Conservation (phyloP, 2,797 vertebrate genomes). For the Tangara arthus region DNA sequence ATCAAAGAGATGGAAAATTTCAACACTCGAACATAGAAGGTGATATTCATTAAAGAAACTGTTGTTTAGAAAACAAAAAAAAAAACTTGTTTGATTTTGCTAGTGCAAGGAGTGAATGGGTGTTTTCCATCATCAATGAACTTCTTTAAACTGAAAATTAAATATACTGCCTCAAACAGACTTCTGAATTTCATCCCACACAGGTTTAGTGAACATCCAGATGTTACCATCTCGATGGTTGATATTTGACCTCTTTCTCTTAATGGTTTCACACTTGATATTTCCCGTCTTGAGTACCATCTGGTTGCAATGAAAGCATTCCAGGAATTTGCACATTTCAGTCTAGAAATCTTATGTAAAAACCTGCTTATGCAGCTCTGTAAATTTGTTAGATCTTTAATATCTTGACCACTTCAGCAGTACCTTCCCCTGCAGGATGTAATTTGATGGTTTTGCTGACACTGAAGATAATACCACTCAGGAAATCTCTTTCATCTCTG, state of each 20-base stretch:
- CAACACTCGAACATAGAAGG: not conserved
- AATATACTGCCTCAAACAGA: not conserved
- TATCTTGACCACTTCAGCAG: not conserved
- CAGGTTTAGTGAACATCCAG: not conserved
- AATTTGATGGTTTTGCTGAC: not conserved
- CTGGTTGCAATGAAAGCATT: constrained; percentile 38
- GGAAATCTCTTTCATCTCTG: not conserved
- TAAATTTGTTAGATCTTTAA: not conserved
- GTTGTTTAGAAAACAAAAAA: not conserved
- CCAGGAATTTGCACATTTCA: not conserved
- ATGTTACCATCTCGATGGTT: not conserved
- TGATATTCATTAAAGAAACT: not conserved
- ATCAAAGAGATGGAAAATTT: not conserved
- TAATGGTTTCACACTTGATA: not conserved
- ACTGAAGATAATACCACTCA: not conserved
- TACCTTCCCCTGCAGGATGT: not conserved
- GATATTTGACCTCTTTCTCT: not conserved
- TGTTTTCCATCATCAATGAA: not conserved
- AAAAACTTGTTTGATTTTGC: not conserved
- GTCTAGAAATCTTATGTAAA: not conserved
- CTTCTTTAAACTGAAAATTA: not conserved
- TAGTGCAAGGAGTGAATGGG: not conserved
- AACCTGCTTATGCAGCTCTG: not conserved
- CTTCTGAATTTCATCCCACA: not conserved
- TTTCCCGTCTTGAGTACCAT: not conserved